These are phyloP conservation scores for Volucella zonaria DNA, from an alignment of 2,888 invertebrate species.

Conservation along the genomic window DNA sequence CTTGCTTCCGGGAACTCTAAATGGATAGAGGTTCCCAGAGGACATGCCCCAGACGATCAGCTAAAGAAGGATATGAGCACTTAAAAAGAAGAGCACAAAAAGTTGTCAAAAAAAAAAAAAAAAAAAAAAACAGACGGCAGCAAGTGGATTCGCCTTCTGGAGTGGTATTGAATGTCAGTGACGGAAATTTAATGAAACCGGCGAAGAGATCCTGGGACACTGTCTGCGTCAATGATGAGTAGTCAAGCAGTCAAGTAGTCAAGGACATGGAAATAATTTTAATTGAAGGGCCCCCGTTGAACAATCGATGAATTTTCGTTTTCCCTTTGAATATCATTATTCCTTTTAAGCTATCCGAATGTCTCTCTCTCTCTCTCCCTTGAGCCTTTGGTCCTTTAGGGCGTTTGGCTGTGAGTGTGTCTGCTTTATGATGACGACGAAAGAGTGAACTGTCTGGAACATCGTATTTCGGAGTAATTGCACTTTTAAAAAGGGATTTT, in stretches of 20 bases:
- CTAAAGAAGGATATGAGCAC: neutral
- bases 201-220: neutral
- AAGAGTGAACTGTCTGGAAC: slow-evolving; percentile 31
- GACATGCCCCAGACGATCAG: slow-evolving; percentile 11
- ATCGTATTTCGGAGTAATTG: slow-evolving; percentile 36
- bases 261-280: slow-evolving; percentile 56
- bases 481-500: slow-evolving; percentile 38
- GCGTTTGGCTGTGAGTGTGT: neutral
- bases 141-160: neutral
- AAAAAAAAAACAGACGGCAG: neutral
- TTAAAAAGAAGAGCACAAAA: neutral
- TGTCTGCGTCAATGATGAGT: slow-evolving; percentile 13
- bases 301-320: slow-evolving; percentile 52
- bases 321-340: slow-evolving; percentile 49
- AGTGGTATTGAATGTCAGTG: slow-evolving; percentile 36
- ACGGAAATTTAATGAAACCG: slow-evolving; percentile 16
- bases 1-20: no score
- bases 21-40: neutral
- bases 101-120: neutral
- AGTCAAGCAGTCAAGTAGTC: slow-evolving; percentile 4
- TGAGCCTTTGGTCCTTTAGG: no score
- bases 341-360: slow-evolving; percentile 22
- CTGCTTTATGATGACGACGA: slow-evolving; percentile 19
- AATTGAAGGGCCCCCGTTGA: slow-evolving; percentile 29
- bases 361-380: slow-evolving; percentile 1